Evolutionary conservation across 2,888 invertebrate species (phyloP), one percentile per base, ranked within the genome.

Genomic region (Scaptomyza flava): DNA sequence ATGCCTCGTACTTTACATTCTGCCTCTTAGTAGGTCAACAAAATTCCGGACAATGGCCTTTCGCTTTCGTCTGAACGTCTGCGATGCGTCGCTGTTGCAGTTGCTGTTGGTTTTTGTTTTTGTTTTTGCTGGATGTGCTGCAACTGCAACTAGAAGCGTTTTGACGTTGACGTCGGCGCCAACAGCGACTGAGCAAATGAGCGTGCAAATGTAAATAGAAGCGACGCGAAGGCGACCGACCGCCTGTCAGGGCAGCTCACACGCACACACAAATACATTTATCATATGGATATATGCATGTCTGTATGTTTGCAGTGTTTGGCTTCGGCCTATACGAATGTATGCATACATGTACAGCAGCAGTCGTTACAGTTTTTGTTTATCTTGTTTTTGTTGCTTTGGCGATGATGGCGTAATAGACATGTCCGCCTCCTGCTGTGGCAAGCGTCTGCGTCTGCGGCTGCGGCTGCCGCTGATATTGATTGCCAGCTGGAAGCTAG

Each of bases 31-130:
- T 92, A 92, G 92, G 92, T 92, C 92, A 92, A 91, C 90, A 91
- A 91, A 91, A 91, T 92, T 92, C 91, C 91, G 92, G 92, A 91
- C 92, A 92, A 91, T 92, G 92, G 91, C 92, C 92, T 92, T 91
- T 92, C 90, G 89, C 90, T 91, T 91, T 91, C 90, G 89, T 88
- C 82, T 91, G 91, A 75, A 30, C 91, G 87, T 90, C 87, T 86
- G 80, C 73, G 75, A 79, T 77, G 77, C 74, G 74, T 71, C 78
- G 79, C 48, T 63, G 65, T 41, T 27, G 57, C 34, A 58, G 58
- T 48, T 23, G 53, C 38, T 46, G 43, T 27, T 48, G 52, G 17
- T 57, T 42, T 59, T 12, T 41, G 51, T 57, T 42, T 59, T 12
- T 41, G 51, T 38, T 41, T 56, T 43, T 36, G 61, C 43, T 47